phyloP scores from a whole-genome alignment of 2,113 vertebrate genomes.

The Thamnaconus septentrionalis region DNA sequence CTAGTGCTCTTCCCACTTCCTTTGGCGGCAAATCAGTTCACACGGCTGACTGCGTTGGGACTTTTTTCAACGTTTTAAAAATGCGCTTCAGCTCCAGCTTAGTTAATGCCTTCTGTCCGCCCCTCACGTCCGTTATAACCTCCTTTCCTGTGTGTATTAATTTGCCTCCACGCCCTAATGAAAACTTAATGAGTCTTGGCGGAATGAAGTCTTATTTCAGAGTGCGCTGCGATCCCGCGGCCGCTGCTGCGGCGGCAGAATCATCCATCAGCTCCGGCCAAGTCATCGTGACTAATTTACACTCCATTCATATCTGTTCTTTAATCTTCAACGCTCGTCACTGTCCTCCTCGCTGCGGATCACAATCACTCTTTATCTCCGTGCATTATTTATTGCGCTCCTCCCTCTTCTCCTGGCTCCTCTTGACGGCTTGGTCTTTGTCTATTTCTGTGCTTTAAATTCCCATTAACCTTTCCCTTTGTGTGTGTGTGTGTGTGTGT shows the following conservation, averaged over 20 bases:
- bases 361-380: slow-evolving; percentile 11
- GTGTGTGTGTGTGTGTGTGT: slow-evolving; percentile 5
- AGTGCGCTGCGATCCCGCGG: slow-evolving; percentile 12
- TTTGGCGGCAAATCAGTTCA: not conserved
- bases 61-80: not conserved
- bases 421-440: not conserved
- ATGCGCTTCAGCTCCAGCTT: not conserved
- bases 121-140: not conserved
- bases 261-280: slow-evolving; percentile 38
- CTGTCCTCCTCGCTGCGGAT: slow-evolving; percentile 6
- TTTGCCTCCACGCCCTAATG: slow-evolving; percentile 29
- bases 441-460: not conserved
- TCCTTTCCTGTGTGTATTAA: slow-evolving; percentile 13
- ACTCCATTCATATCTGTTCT: slow-evolving; percentile 41
- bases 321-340: slow-evolving; percentile 21
- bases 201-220: slow-evolving; percentile 36
- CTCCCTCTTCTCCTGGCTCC: slow-evolving; percentile 1
- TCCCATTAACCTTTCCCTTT: not conserved
- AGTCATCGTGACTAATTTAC: slow-evolving; percentile 45
- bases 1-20: no score
- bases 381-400: slow-evolving; percentile 33
- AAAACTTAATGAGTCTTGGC: slow-evolving; percentile 38
- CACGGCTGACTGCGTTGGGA: not conserved
- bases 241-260: slow-evolving; percentile 29
- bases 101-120: not conserved